Percentiles rank a stretch among this genome's conserved stretches.
Evolutionary conservation across 2,797 vertebrate species (phyloP).

Genomic region (Crax fasciolata): DNA sequence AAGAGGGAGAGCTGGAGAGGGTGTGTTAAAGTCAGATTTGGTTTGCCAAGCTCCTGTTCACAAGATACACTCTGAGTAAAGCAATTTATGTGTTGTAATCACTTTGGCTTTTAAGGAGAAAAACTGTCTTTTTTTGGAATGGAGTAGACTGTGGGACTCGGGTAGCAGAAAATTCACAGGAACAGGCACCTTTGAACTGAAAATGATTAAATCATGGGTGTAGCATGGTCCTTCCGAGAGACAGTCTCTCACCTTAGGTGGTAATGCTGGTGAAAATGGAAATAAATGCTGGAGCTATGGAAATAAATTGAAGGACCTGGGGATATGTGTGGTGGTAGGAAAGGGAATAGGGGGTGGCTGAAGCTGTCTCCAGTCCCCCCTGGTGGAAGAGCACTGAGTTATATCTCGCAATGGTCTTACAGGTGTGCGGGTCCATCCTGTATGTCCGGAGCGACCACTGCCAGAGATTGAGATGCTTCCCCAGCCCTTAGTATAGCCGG

Average conservation of each 20-base stretch:
- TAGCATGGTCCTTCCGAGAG: not conserved
- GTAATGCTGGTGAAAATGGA: not conserved
- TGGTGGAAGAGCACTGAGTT: not conserved
- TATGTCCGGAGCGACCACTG: not conserved
- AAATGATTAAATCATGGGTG: not conserved
- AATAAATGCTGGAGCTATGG: not conserved
- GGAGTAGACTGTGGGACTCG: not conserved
- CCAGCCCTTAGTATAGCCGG: not conserved
- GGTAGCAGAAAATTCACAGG: not conserved
- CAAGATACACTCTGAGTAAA: conserved; percentile 18
- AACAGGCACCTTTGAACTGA: not conserved
- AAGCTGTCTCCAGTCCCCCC: not conserved
- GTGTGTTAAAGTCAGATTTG: not conserved
- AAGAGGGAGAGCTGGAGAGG: not conserved
- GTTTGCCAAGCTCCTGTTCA: not conserved
- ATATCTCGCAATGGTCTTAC: accelerated
- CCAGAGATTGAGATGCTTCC: not conserved
- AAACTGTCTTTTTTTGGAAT: not conserved
- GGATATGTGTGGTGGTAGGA: not conserved
- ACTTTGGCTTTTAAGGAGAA: not conserved
- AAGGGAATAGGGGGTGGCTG: not conserved
- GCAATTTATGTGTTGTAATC: conserved; percentile 50
- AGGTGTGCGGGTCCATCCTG: not conserved
- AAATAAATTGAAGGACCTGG: not conserved
- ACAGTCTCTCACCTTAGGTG: not conserved